Conservation (phyloP, 2,888 invertebrate genomes). For the Sycophila texana region DNA sequence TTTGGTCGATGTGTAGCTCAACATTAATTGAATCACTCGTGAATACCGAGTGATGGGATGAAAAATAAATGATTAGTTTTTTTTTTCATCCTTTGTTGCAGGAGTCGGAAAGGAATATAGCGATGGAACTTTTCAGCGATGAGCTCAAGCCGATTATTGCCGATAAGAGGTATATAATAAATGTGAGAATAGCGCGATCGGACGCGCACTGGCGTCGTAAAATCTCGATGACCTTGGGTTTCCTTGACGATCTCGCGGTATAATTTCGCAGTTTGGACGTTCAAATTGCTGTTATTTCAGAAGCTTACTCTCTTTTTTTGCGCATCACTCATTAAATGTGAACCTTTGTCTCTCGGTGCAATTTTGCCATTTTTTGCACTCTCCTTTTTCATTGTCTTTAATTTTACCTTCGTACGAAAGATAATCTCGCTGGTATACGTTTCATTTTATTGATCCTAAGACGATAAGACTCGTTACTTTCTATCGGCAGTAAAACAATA, state of each 20-base stretch:
- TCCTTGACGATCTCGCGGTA: constrained; percentile 27
- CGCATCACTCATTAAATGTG: background rate
- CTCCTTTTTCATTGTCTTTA: background rate
- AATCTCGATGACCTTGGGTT: constrained; percentile 39
- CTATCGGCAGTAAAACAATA: background rate
- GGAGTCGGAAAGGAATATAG: background rate
- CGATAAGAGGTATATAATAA: background rate
- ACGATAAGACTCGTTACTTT: background rate
- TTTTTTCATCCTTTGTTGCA: too few relatives aligned
- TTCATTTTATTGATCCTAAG: background rate
- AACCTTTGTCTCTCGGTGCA: constrained; percentile 26
- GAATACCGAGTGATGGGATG: too few relatives aligned
- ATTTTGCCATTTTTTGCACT: constrained; percentile 14
- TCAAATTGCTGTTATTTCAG: constrained; percentile 37
- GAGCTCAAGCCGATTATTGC: too few relatives aligned
- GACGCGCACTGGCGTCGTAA: background rate
- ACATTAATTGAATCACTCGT: too few relatives aligned
- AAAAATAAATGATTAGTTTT: too few relatives aligned
- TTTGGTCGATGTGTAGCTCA: too few relatives aligned
- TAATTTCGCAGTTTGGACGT: constrained; percentile 26
- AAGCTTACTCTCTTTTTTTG: background rate
- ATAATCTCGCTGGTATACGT: background rate
- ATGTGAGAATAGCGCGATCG: background rate
- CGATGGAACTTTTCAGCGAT: background rate
- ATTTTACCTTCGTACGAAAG: background rate